Evolutionary conservation across 2,888 invertebrate species (phyloP).

Genomic region (Neoascia interrupta): DNA sequence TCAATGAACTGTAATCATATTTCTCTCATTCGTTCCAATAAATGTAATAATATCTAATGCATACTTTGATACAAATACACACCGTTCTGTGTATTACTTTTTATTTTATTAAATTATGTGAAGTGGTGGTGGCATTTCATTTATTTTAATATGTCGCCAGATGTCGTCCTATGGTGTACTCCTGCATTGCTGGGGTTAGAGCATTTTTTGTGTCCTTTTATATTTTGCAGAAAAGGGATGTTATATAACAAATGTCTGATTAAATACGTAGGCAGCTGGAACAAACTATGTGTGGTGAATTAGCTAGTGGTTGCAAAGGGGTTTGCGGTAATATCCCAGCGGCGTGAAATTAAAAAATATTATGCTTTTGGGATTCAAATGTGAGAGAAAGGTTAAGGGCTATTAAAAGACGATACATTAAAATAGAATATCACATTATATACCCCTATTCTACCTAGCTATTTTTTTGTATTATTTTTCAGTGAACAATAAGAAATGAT

Average conservation of each 20-base stretch:
- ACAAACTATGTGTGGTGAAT: conserved; percentile 26
- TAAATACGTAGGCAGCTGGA: conserved; percentile 48
- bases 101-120: conserved; percentile 53
- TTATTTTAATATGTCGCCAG: conserved; percentile 67
- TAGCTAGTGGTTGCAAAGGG: conserved; percentile 20
- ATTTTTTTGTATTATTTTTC: too few species aligned
- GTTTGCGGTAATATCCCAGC: conserved; percentile 17
- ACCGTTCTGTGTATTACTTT: conserved; percentile 8
- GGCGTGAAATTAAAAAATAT: conserved; percentile 53
- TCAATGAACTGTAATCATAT: conserved; percentile 68
- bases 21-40: conserved; percentile 50
- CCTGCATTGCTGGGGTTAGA: conserved; percentile 19
- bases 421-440: too few species aligned
- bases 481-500: too few species aligned
- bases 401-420: too few species aligned
- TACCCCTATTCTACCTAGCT: too few species aligned
- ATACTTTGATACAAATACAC: conserved; percentile 12
- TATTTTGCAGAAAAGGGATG: conserved; percentile 26
- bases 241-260: conserved; percentile 53
- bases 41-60: conserved; percentile 50
- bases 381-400: too few species aligned
- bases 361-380: conserved; percentile 14
- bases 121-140: conserved; percentile 35
- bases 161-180: conserved; percentile 36
- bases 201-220: conserved; percentile 23